Conservation (phyloP, 2,888 invertebrate species). For the Lochmaea capreae region DNA sequence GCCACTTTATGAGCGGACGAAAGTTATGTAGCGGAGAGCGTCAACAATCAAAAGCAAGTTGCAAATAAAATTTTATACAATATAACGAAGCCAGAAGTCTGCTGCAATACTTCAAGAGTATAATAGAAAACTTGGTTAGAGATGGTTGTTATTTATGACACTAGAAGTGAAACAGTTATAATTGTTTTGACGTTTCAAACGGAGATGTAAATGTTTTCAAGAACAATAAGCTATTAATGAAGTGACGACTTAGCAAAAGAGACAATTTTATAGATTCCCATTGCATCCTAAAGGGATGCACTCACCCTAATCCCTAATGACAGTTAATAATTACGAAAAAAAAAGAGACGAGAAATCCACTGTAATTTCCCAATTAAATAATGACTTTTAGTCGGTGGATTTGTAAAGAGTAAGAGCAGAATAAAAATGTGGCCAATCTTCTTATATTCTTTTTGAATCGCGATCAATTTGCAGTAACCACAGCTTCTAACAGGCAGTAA, state of each 20-base stretch:
- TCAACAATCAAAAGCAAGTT: too few species aligned
- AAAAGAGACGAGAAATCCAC: constrained; percentile 36
- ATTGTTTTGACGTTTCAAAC: too few species aligned
- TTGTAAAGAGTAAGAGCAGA: constrained; percentile 46
- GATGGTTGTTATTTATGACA: too few species aligned
- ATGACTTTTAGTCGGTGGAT: constrained; percentile 44
- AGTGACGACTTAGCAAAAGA: constrained; percentile 28
- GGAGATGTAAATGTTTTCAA: background rate
- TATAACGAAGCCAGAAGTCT: too few species aligned
- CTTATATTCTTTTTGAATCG: constrained; percentile 58
- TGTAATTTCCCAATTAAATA: constrained; percentile 52
- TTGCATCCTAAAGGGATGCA: constrained; percentile 10
- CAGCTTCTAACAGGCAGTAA: constrained; percentile 66
- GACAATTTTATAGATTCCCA: constrained; percentile 17
- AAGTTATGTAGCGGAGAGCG: too few species aligned
- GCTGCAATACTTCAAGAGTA: too few species aligned
- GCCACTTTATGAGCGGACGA: too few species aligned
- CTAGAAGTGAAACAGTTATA: too few species aligned
- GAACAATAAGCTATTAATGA: constrained; percentile 22
- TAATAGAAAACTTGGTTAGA: too few species aligned
- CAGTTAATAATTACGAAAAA: constrained; percentile 31
- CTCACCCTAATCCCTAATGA: constrained; percentile 30
- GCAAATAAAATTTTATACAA: too few species aligned
- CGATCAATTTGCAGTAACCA: constrained; percentile 65
- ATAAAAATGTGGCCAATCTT: constrained; percentile 58